A percentile compares a stretch with the other conserved stretches of the same genome.
phyloP scores from a whole-genome alignment of 2,888 invertebrate species.

The Actias luna region DNA sequence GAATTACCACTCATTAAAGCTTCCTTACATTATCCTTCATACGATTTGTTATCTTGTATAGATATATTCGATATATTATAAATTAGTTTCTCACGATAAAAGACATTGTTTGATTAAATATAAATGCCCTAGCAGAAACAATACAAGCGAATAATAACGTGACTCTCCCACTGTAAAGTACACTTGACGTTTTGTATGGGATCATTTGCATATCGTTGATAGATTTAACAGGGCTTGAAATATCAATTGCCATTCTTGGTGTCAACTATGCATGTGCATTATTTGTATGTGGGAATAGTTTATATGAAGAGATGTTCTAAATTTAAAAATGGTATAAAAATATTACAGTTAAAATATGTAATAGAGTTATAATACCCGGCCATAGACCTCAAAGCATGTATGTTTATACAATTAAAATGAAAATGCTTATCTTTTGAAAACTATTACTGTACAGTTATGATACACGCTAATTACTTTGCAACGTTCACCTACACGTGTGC shows the following conservation, averaged over 20 bases:
- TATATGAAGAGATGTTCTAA: not conserved
- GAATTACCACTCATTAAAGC: not conserved
- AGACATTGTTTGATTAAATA: slow-evolving; percentile 25
- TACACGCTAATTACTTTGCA: slow-evolving; percentile 21
- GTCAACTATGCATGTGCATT: not conserved
- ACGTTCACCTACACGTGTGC: slow-evolving; percentile 17
- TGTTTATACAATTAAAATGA: slow-evolving; percentile 20
- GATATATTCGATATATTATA: not conserved
- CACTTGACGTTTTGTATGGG: slow-evolving; percentile 52
- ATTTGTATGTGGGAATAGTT: slow-evolving; percentile 9
- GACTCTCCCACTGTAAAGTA: slow-evolving; percentile 50
- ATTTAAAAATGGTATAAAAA: not conserved
- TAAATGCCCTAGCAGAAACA: slow-evolving; percentile 52
- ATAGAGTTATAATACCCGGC: not conserved
- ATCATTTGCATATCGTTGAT: slow-evolving; percentile 77
- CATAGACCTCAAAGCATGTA: not conserved
- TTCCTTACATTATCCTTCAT: not conserved
- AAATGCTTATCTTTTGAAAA: slow-evolving; percentile 22
- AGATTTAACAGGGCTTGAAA: slow-evolving; percentile 26
- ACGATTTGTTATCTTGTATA: not conserved
- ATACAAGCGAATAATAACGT: slow-evolving; percentile 61
- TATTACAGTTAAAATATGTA: not conserved
- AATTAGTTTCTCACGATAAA: slow-evolving; percentile 51
- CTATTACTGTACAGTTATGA: slow-evolving; percentile 18
- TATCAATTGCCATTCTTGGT: slow-evolving; percentile 9